Evolutionary conservation across 2,113 vertebrate genomes (phyloP).

Genomic region (Vidua chalybeata): DNA sequence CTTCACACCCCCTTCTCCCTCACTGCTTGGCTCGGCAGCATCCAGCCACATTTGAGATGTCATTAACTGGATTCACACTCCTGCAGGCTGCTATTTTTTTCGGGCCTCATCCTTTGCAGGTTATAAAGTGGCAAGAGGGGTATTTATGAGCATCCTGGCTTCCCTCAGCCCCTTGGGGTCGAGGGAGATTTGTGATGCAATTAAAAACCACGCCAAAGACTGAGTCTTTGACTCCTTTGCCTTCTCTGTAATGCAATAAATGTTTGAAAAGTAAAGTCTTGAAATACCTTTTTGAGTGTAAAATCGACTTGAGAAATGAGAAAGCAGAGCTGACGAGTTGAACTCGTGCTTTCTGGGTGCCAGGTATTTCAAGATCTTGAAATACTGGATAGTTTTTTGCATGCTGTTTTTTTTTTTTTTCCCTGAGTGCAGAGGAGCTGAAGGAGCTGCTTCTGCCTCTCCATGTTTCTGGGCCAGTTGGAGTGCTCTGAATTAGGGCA

Average conservation of each 20-base stretch:
- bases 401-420: background rate
- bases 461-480: background rate
- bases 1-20: conserved; percentile 9
- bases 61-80: conserved; percentile 32
- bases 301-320: background rate
- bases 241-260: background rate
- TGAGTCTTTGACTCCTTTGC: background rate
- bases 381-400: background rate
- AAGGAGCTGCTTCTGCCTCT: background rate
- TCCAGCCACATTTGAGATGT: background rate
- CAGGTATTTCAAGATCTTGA: background rate
- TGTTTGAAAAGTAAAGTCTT: background rate
- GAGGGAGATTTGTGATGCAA: background rate
- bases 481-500: background rate
- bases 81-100: conserved; percentile 34
- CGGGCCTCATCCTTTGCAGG: background rate
- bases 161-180: background rate
- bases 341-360: background rate
- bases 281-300: background rate
- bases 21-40: background rate
- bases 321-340: accelerated
- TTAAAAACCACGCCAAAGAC: background rate
- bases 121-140: background rate
- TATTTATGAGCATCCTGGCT: background rate
- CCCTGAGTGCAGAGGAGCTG: background rate